Evolutionary conservation across 2,113 vertebrate species (phyloP), one percentile per base, ranked within the genome.

Genomic region (Alethe diademata): DNA sequence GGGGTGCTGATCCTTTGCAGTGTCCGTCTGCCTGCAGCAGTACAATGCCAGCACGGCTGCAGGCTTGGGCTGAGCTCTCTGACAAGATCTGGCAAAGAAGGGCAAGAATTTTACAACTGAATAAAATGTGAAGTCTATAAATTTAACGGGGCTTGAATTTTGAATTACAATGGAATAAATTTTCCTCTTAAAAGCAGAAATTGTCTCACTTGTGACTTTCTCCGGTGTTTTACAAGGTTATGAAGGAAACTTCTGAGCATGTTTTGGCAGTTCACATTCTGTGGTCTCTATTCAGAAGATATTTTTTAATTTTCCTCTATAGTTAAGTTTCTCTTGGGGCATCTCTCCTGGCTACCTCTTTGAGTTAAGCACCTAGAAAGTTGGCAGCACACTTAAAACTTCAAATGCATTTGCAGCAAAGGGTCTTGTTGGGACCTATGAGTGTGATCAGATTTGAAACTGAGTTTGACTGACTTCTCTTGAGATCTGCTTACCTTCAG

Each of bases 141-240:
- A 95, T 75, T 81, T 94, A 94, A 95, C 3, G 2, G 29, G 45
- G 57, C 61, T 95, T 92, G 67, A 47, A 18, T 95, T 95, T 92
- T 86, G 79, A 95, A 92, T 94, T 91, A 80, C 86, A 87, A 11
- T 71, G 74, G 86, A 91, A 93, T 96, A 69, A 76, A 74, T 95
- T 95, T 94, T 28, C n/a, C 67, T 81, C 74, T 91, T 94, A 85
- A 87, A 65, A 91, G 56, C 42, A 86, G 82, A 58, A 93, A 85
- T 70, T 61, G 45, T 90, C 67, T 88, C 58, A 82, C 66, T 95
- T 67, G 65, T 84, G 91, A 93, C 81, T 94, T 92, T 90, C 78
- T 81, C 42, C 25, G 9, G 31, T 88, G 73, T 95, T 96, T 94
- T 86, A 91, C 81, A 92, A 92, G 76, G 82, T 95, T 92, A 92